These are phyloP conservation scores for Pollachius pollachius DNA, from an alignment of 2,113 vertebrate genomes.

Conservation along the genomic window DNA sequence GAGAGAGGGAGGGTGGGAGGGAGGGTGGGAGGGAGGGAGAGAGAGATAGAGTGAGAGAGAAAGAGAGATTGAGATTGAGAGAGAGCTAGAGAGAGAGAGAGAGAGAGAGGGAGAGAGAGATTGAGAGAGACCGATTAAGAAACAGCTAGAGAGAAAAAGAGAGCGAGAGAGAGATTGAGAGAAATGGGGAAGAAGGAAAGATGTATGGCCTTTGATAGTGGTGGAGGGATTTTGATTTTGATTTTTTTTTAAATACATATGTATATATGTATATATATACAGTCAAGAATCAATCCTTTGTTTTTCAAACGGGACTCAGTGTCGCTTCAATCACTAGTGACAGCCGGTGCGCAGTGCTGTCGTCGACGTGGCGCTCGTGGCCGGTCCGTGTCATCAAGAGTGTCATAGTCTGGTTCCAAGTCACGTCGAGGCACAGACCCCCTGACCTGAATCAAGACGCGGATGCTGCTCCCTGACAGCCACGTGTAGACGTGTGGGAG, in stretches of 20 bases:
- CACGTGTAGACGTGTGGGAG: background rate
- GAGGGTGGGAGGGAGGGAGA: background rate
- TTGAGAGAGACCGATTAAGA: conserved; percentile 16
- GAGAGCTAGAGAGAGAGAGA: background rate
- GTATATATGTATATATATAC: background rate
- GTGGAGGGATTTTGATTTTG: too few species aligned
- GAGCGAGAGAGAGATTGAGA: background rate
- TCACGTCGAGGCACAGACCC: conserved; percentile 44
- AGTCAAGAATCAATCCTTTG: conserved; percentile 10
- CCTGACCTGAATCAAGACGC: conserved; percentile 35
- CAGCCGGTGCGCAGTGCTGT: conserved; percentile 48
- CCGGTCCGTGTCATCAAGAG: conserved; percentile 43
- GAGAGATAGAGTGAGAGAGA: conserved; percentile 4
- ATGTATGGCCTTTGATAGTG: too few species aligned
- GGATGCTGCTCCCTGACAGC: conserved; percentile 16
- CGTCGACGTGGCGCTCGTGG: conserved; percentile 38
- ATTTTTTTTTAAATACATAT: too few species aligned
- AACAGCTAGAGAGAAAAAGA: conserved; percentile 17
- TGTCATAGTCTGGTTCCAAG: conserved; percentile 58
- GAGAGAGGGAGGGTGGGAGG: background rate
- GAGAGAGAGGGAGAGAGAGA: background rate
- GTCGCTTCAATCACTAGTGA: conserved; percentile 50
- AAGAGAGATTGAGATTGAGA: background rate
- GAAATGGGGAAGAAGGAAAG: background rate
- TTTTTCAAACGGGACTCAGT: conserved; percentile 10